phyloP scores from a whole-genome alignment of 2,797 vertebrate genomes.

The Chloroceryle inda region DNA sequence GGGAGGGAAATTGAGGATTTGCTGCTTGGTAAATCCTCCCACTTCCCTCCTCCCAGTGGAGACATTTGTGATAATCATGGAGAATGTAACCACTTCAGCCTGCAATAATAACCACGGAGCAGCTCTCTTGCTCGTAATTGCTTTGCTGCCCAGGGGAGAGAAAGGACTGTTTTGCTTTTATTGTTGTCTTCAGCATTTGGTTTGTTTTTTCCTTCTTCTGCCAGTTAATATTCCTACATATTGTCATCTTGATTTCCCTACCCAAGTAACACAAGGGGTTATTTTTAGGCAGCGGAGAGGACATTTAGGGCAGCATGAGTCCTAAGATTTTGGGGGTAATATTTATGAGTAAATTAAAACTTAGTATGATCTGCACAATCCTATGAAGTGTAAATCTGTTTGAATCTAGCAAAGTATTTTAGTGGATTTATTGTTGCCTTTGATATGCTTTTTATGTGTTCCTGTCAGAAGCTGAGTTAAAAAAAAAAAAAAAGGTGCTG shows the following conservation, averaged over 20 bases:
- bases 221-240: not conserved
- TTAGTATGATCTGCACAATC: not conserved
- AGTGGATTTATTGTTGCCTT: slow-evolving; percentile 51
- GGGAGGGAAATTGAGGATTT: not conserved
- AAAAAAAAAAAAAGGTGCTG: slow-evolving; percentile 8
- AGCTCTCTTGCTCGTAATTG: not conserved
- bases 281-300: not conserved
- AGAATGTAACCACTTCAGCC: slow-evolving; percentile 17
- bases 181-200: not conserved
- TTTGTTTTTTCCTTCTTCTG: not conserved
- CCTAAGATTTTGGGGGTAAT: not conserved
- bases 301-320: fast-evolving
- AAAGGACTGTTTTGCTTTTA: not conserved
- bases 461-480: slow-evolving; percentile 51
- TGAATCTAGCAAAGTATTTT: not conserved
- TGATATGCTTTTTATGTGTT: slow-evolving; percentile 42
- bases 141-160: slow-evolving; percentile 36
- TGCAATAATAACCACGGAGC: not conserved
- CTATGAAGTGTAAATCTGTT: not conserved
- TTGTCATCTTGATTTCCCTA: not conserved
- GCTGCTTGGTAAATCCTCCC: slow-evolving; percentile 59
- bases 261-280: not conserved
- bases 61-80: slow-evolving; percentile 47
- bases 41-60: slow-evolving; percentile 40
- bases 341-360: not conserved